Base-by-base conservation (phyloP, 2,797 vertebrate genomes). In the Setipinna tenuifilis region DNA sequence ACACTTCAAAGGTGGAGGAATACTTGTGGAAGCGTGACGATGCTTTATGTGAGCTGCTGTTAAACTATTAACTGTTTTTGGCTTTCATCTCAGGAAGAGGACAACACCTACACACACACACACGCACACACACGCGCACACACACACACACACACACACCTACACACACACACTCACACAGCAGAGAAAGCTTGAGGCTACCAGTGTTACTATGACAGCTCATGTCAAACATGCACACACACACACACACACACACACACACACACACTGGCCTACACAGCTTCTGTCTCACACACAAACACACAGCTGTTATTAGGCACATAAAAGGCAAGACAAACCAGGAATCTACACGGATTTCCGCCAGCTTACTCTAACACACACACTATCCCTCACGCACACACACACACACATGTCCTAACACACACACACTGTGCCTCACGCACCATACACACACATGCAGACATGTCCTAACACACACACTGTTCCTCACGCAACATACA, bases 401-500 rank as follows among this genome's bases (percentile, higher is more conserved):
- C 54, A 71, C 84, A 44, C 23, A 50, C 61, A 82, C 78, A 16
- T 23, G 25, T n/a, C 57, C 10, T 3, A 16, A 14, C 50, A 54
- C 50, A 14, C 50, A 54, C 50, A 14, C 50, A 54, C 50, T 23
- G 35, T 84, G 62, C 78, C 80, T 68, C 86, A 84, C 9, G 11
- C 84, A 83, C 85, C 81, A 82, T 50, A 68, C 85, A 57, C 23
- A 50, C 61, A 82, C 61, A n/a, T 23, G 25, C 23, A n/a, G 6
- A 21, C 14, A 4, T 31, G 35, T 31, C 28, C 31, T 31, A 75
- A 16, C 57, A 75, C 31, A 46, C 23, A 83, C 83, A 11, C 48
- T 25, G 25, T 84, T 68, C 62, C 81, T 75, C 85, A 85, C 11
- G 11, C 84, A 82, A 78, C 82, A 82, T 50, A 71, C 85, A 57